Evolutionary conservation across 2,888 invertebrate genomes (phyloP).

Genomic region (Drosophila pegasa): DNA sequence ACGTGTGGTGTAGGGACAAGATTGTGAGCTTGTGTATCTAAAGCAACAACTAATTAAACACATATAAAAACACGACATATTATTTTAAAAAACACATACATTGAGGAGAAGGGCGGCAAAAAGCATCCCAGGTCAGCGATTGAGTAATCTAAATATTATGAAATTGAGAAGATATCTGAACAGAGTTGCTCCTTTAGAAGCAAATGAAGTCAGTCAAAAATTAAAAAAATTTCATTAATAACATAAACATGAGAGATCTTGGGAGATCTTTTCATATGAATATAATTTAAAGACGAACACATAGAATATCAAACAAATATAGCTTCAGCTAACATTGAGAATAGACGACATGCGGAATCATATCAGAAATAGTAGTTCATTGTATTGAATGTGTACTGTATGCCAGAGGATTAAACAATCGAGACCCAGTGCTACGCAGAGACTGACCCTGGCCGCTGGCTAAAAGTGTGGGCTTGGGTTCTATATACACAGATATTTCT

Average conservation of each 20-base stretch:
- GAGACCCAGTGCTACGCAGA: slow-evolving; percentile 10
- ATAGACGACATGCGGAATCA: neutral
- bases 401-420: slow-evolving; percentile 2
- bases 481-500: slow-evolving; percentile 6
- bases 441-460: slow-evolving; percentile 16
- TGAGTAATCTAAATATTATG: slow-evolving; percentile 3
- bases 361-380: neutral
- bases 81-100: slow-evolving; percentile 1
- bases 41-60: slow-evolving; percentile 15
- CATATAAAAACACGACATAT: slow-evolving; percentile 18
- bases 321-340: neutral
- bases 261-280: neutral
- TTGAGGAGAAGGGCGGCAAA: neutral
- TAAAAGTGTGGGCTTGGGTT: slow-evolving; percentile 20
- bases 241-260: neutral
- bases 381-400: neutral
- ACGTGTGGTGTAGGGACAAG: slow-evolving; percentile 14
- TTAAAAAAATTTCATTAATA: neutral
- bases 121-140: neutral
- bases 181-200: neutral
- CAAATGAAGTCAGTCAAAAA: neutral
- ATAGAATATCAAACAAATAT: neutral
- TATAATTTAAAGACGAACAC: neutral
- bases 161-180: neutral
- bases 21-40: slow-evolving; percentile 12